Conservation (phyloP, 2,113 vertebrate genomes). For the Syrmaticus mikado region DNA sequence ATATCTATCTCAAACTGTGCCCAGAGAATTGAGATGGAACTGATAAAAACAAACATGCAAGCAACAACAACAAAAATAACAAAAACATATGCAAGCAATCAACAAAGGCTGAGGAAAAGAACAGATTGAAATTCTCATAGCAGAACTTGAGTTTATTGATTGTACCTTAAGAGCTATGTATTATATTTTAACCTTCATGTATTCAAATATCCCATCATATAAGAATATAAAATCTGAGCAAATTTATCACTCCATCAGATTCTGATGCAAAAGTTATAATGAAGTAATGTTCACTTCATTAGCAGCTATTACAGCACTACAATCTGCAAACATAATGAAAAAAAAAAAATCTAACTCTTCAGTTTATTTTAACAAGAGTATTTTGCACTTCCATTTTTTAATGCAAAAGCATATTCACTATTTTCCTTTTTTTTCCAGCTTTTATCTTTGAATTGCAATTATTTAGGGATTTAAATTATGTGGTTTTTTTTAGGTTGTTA, state of each 20-base stretch:
- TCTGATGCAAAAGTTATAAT: conserved; percentile 14
- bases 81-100: not conserved
- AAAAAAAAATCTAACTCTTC: not conserved
- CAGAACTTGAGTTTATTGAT: not conserved
- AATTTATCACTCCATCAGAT: conserved; percentile 13
- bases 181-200: conserved; percentile 9
- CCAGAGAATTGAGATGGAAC: conserved; percentile 3
- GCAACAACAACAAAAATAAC: not conserved
- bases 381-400: not conserved
- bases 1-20: not conserved
- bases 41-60: not conserved
- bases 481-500: not conserved
- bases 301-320: not conserved
- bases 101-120: not conserved
- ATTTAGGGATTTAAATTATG: not conserved
- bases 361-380: not conserved
- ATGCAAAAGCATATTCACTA: not conserved
- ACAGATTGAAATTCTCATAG: not conserved
- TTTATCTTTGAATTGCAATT: not conserved
- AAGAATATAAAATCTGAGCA: conserved; percentile 1
- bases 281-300: conserved; percentile 2
- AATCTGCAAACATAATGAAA: not conserved
- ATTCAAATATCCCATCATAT: not conserved
- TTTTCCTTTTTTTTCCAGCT: not conserved
- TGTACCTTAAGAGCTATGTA: conserved; percentile 9